Evolutionary conservation across 2,113 vertebrate species (phyloP), one percentile per base, ranked within the genome.

Genomic region (Plectropomus leopardus): DNA sequence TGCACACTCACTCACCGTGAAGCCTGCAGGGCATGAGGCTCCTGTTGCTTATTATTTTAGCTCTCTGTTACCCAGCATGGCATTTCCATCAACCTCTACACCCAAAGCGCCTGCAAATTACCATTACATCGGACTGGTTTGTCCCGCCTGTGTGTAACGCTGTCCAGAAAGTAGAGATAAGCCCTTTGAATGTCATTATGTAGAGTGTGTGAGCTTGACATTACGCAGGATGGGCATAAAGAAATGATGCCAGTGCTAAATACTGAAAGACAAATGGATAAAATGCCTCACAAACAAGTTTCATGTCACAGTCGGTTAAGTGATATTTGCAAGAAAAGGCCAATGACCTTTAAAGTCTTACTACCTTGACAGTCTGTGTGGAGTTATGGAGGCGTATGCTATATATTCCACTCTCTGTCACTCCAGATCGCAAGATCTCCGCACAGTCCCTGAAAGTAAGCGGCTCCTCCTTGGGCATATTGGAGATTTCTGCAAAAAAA

Each of bases 381-480:
- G 93, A 91, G 86, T 96, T 96, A 45, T 90, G 65, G 14, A 94
- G 87, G 26, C 68, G 90, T 71, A 96, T 93, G 70, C 71, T 92
- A 36, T 96, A 96, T 78, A 95, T 85, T 72, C 96, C 95, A 55
- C 85, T 96, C 45, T 94, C 90, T 40, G 89, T 94, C 70, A 92
- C 85, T 76, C 96, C 96, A 21, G 91, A 91, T 80, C 86, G 92
- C 81, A 94, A 93, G 54, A 95, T 93, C 36, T 95, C 94, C 0
- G 95, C 92, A 76, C 96, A 96, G 86, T 96, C 95, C 63, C 85
- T 90, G 79, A 95, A 95, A 61, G 23, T 79, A 17, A 64, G 73
- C 6, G 64, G 67, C 74, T 95, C 92, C 54, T 91, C 92, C 74
- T 89, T 91, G 44, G 86, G 77, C 11, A 67, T 10, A 11, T 55